These are phyloP conservation scores for Stenurella melanura DNA, from an alignment of 2,888 invertebrate species.

Conservation along the genomic window DNA sequence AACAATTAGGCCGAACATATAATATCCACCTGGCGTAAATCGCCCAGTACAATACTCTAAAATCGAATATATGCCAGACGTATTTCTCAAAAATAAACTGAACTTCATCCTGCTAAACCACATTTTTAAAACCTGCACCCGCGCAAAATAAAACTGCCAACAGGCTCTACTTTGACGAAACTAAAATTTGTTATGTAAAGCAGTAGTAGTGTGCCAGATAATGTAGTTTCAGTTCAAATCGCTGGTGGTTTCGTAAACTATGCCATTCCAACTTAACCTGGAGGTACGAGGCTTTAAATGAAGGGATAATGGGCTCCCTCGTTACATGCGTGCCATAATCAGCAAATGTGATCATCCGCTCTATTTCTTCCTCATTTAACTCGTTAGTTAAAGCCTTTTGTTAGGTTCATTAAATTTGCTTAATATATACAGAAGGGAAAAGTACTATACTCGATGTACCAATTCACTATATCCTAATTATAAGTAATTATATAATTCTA, in stretches of 20 bases:
- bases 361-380: conserved; percentile 55
- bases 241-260: conserved; percentile 42
- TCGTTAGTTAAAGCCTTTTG: conserved; percentile 50
- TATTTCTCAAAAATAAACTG: neutral
- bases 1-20: too few species aligned
- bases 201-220: conserved; percentile 34
- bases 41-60: too few species aligned
- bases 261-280: conserved; percentile 24
- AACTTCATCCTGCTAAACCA: neutral
- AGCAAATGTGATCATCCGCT: conserved; percentile 51
- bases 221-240: conserved; percentile 39
- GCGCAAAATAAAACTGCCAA: neutral
- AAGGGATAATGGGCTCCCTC: conserved; percentile 45
- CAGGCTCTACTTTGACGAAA: neutral
- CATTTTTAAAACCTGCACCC: neutral
- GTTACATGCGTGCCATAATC: conserved; percentile 52
- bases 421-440: conserved; percentile 37
- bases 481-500: neutral
- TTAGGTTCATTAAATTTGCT: conserved; percentile 53
- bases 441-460: neutral
- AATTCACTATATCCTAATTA: neutral
- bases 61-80: too few species aligned
- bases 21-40: too few species aligned
- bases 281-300: conserved; percentile 28
- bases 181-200: conserved; percentile 32